Conservation (phyloP, 2,797 vertebrate species). For the Pogoniulus pusillus region DNA sequence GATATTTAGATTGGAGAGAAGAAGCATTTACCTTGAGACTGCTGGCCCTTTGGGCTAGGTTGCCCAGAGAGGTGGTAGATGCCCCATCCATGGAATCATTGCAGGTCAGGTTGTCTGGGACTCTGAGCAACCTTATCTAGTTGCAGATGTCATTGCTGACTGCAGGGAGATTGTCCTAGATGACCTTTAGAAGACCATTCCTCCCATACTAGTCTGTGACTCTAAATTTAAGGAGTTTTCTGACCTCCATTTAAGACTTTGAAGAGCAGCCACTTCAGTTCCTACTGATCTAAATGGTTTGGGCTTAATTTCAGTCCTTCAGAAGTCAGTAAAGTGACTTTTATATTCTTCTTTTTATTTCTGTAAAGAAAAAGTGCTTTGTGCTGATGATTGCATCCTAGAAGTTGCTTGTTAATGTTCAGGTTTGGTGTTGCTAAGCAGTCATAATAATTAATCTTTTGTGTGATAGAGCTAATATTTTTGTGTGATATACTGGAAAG, state of each 20-base stretch:
- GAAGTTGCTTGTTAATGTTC: background rate
- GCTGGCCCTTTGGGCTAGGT: no score
- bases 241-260: background rate
- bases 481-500: background rate
- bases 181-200: no score
- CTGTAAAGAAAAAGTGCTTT: background rate
- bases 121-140: no score
- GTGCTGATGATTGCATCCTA: background rate
- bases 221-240: background rate
- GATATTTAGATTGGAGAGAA: no score
- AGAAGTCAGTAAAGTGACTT: background rate
- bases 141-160: no score
- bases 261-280: background rate
- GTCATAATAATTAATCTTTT: background rate
- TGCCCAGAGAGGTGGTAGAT: no score
- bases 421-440: background rate
- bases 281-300: background rate
- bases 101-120: no score
- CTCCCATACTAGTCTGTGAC: no score
- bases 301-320: background rate
- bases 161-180: no score
- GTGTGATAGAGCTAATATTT: background rate
- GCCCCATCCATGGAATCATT: no score
- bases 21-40: no score
- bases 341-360: background rate